A percentile compares a stretch with the other conserved stretches of the same genome.
Evolutionary conservation across 2,888 invertebrate species (phyloP).

Genomic region (Xestia xanthographa): DNA sequence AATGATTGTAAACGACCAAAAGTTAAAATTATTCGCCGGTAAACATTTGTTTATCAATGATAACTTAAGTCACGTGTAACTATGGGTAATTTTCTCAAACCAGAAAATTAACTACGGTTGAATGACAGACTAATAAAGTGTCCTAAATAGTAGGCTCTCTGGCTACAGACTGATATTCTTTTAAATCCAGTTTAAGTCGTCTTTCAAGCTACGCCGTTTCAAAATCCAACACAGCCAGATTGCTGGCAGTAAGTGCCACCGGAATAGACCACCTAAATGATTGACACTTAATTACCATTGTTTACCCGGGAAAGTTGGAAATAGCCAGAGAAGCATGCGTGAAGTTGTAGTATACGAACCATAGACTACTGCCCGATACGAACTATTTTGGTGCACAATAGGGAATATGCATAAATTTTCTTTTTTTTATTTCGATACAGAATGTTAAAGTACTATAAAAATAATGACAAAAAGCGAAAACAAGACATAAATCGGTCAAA

Average conservation of each 20-base stretch:
- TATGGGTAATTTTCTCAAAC: background rate
- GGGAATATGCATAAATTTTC: too few relatives aligned
- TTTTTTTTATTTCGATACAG: too few relatives aligned
- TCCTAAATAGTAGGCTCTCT: background rate
- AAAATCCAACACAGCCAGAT: background rate
- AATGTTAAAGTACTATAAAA: too few relatives aligned
- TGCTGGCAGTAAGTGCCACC: background rate
- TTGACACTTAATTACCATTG: conserved; percentile 33
- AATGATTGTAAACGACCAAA: too few relatives aligned
- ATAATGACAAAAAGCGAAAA: too few relatives aligned
- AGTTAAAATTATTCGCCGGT: too few relatives aligned
- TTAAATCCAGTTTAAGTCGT: background rate
- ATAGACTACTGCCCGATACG: too few relatives aligned
- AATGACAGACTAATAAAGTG: background rate
- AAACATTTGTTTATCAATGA: too few relatives aligned
- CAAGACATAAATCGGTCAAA: too few relatives aligned
- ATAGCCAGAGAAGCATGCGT: background rate
- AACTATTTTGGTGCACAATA: background rate
- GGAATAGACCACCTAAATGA: conserved; percentile 4
- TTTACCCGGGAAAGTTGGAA: background rate
- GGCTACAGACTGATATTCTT: background rate
- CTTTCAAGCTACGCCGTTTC: background rate
- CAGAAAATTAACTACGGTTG: background rate
- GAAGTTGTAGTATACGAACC: background rate
- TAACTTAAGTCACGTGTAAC: too few relatives aligned